phyloP scores from a whole-genome alignment of 2,797 vertebrate genomes.

The Xenentodon cancila region DNA sequence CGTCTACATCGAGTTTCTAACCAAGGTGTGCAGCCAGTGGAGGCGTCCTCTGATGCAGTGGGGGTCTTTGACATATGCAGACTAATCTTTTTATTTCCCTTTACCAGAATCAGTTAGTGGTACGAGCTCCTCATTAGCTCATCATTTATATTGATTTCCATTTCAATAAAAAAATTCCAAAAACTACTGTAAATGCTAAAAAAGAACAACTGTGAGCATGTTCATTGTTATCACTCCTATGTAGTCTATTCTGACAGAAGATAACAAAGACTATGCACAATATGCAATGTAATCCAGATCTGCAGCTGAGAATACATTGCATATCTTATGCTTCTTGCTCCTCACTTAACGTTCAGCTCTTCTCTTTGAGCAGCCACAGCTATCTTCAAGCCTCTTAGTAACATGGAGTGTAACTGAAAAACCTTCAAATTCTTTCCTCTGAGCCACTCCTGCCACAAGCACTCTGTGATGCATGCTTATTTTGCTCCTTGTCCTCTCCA shows the following conservation, averaged over 20 bases:
- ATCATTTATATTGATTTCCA: no score
- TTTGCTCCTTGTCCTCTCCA: conserved; percentile 31
- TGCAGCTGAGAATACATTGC: neutral
- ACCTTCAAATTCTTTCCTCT: no score
- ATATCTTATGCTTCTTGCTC: neutral
- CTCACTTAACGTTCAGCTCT: neutral
- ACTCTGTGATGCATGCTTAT: conserved; percentile 29
- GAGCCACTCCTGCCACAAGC: conserved; percentile 8
- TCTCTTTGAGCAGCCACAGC: conserved; percentile 5
- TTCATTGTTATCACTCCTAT: neutral
- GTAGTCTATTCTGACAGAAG: neutral
- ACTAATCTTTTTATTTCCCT: no score
- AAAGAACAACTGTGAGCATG: neutral
- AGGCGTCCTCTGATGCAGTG: no score
- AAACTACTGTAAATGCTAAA: neutral
- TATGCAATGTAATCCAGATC: neutral
- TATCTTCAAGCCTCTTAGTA: conserved; percentile 12
- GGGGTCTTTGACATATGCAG: no score
- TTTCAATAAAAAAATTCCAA: neutral
- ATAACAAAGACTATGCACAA: neutral
- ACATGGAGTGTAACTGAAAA: conserved; percentile 10
- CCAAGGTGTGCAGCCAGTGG: no score
- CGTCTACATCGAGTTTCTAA: no score
- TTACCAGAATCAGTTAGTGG: no score
- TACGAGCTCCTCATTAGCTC: no score